Conservation (phyloP, 2,888 invertebrate genomes). For the Agriotes lineatus region DNA sequence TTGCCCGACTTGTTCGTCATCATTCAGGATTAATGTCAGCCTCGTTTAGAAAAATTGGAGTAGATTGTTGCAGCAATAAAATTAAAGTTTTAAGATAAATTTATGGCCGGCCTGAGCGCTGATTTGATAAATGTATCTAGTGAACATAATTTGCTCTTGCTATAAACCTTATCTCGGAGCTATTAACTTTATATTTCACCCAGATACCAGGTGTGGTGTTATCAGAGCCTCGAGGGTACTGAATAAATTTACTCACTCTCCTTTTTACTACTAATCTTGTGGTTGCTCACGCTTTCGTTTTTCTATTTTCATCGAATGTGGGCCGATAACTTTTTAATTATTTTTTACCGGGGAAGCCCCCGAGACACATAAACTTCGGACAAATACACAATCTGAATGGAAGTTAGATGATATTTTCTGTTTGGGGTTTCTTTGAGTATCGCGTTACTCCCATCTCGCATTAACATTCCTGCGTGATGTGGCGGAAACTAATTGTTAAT, state of each 20-base stretch:
- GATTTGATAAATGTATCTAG: background rate
- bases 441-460: conserved; percentile 62
- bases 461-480: conserved; percentile 65
- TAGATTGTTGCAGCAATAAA: background rate
- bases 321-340: too few relatives aligned
- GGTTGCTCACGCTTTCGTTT: too few relatives aligned
- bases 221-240: background rate
- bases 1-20: too few relatives aligned
- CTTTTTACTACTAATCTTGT: too few relatives aligned
- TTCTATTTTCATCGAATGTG: too few relatives aligned
- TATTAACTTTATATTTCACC: background rate
- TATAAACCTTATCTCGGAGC: background rate
- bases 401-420: conserved; percentile 56
- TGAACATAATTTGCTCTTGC: background rate
- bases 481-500: conserved; percentile 64
- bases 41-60: background rate
- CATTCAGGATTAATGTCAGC: too few relatives aligned
- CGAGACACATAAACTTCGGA: conserved; percentile 31
- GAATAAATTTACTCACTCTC: too few relatives aligned
- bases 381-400: conserved; percentile 56
- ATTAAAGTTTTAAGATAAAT: background rate
- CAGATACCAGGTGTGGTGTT: background rate
- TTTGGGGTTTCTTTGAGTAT: conserved; percentile 55
- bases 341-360: background rate
- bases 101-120: background rate